phyloP scores from a whole-genome alignment of 2,888 invertebrate genomes.

The Drosophila paramelanica region DNA sequence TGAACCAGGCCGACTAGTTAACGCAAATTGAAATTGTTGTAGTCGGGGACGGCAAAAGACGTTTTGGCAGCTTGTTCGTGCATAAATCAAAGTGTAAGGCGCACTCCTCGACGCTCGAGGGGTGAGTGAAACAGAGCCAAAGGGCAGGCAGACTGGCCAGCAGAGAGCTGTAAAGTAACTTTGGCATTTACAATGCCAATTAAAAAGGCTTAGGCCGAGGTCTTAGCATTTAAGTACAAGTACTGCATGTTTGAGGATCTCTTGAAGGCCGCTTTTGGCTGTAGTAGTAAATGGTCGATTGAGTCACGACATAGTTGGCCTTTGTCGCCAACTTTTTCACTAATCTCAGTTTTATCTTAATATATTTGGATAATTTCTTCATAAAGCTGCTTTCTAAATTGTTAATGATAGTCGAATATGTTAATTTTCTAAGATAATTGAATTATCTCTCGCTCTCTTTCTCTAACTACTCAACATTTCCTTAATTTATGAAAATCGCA shows the following conservation, averaged over 20 bases:
- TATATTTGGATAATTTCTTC: not conserved
- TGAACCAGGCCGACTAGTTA: constrained; percentile 58
- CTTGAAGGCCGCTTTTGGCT: constrained; percentile 19
- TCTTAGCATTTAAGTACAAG: constrained; percentile 42
- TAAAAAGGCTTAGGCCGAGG: constrained; percentile 59
- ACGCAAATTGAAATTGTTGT: constrained; percentile 70
- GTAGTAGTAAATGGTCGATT: not conserved
- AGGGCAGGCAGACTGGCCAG: constrained; percentile 17
- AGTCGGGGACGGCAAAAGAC: constrained; percentile 55
- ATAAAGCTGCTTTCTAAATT: too few species aligned
- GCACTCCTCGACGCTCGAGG: constrained; percentile 1
- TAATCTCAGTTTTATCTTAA: not conserved
- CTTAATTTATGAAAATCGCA: not conserved
- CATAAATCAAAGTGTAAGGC: constrained; percentile 63
- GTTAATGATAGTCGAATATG: not conserved
- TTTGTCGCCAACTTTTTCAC: too few species aligned
- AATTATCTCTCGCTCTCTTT: too few species aligned
- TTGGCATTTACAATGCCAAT: constrained; percentile 62
- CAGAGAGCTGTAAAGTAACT: constrained; percentile 47
- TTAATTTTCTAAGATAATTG: not conserved
- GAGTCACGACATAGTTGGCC: not conserved
- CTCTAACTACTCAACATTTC: too few species aligned
- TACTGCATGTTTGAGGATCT: constrained; percentile 25
- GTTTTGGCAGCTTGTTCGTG: constrained; percentile 68
- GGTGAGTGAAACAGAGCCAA: not conserved